phyloP scores from a whole-genome alignment of 2,888 invertebrate genomes.

The Drosophila emarginata region DNA sequence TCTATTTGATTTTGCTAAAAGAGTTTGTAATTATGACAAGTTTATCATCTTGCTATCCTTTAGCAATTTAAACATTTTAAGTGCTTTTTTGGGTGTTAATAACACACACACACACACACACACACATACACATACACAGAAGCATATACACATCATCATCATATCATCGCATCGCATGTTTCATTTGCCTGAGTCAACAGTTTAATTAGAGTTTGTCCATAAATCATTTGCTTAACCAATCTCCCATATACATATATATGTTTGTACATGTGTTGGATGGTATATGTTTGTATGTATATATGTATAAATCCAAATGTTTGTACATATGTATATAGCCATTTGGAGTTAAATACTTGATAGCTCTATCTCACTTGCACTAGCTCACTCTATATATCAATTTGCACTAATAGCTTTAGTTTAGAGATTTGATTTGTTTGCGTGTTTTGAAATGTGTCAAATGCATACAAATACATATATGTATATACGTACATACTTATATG shows the following conservation, averaged over 20 bases:
- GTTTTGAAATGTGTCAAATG: slow-evolving; percentile 33
- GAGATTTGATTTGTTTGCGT: slow-evolving; percentile 40
- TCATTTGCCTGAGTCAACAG: slow-evolving; percentile 72
- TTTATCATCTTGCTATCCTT: slow-evolving; percentile 6
- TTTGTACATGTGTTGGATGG: slow-evolving; percentile 19
- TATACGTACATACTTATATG: not conserved
- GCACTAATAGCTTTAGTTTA: slow-evolving; percentile 1
- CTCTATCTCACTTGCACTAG: slow-evolving; percentile 10
- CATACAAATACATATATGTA: slow-evolving; percentile 6
- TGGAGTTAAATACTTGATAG: slow-evolving; percentile 40
- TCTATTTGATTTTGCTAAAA: slow-evolving; percentile 10
- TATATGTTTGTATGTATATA: slow-evolving; percentile 17
- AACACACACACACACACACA: slow-evolving; percentile 49
- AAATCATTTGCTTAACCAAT: slow-evolving; percentile 46
- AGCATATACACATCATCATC: not conserved
- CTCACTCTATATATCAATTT: not conserved
- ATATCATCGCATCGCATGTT: slow-evolving; percentile 57
- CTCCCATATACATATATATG: slow-evolving; percentile 8
- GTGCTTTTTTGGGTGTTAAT: slow-evolving; percentile 67
- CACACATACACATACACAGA: slow-evolving; percentile 1
- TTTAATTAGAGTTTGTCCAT: slow-evolving; percentile 71
- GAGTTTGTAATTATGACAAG: slow-evolving; percentile 9
- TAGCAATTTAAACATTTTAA: slow-evolving; percentile 69
- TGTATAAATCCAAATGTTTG: slow-evolving; percentile 4
- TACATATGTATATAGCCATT: slow-evolving; percentile 22